These are phyloP conservation scores for Aspiorhynchus laticeps DNA, from an alignment of 2,113 vertebrate genomes.

Conservation along the genomic window DNA sequence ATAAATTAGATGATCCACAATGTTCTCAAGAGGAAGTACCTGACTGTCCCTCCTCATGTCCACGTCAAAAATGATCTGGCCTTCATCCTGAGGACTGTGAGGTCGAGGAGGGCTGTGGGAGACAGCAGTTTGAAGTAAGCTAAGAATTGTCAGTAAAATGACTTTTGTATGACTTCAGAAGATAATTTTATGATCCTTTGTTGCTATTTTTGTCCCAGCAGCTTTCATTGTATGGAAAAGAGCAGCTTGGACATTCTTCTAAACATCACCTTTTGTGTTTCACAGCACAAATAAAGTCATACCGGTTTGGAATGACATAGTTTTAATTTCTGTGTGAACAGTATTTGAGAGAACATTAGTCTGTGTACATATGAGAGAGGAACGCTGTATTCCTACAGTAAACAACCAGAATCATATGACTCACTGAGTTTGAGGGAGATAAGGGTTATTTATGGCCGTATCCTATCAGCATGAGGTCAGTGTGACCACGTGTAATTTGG, in stretches of 20 bases:
- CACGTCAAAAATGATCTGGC: slow-evolving; percentile 94
- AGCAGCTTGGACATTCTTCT: background rate
- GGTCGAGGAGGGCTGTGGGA: slow-evolving; percentile 80
- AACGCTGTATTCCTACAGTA: slow-evolving; percentile 8
- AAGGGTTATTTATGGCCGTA: slow-evolving; percentile 18
- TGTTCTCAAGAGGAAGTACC: slow-evolving; percentile 69
- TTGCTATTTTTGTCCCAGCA: background rate
- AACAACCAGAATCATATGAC: slow-evolving; percentile 57
- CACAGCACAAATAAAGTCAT: background rate
- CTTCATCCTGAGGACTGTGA: slow-evolving; percentile 89
- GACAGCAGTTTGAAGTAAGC: background rate
- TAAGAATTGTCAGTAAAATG: background rate
- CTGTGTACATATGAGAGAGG: background rate
- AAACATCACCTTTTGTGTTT: background rate
- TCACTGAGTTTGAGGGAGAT: slow-evolving; percentile 56
- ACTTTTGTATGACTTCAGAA: background rate
- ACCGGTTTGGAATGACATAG: background rate
- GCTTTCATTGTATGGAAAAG: too few relatives aligned
- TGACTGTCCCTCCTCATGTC: slow-evolving; percentile 94
- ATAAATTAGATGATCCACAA: background rate
- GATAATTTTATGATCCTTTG: background rate
- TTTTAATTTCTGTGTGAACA: background rate
- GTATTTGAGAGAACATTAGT: background rate
- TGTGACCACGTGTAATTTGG: background rate
- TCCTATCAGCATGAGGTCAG: background rate